These are phyloP conservation scores for Anguilla japonica DNA, from an alignment of 2,113 vertebrate genomes.

Conservation along the genomic window DNA sequence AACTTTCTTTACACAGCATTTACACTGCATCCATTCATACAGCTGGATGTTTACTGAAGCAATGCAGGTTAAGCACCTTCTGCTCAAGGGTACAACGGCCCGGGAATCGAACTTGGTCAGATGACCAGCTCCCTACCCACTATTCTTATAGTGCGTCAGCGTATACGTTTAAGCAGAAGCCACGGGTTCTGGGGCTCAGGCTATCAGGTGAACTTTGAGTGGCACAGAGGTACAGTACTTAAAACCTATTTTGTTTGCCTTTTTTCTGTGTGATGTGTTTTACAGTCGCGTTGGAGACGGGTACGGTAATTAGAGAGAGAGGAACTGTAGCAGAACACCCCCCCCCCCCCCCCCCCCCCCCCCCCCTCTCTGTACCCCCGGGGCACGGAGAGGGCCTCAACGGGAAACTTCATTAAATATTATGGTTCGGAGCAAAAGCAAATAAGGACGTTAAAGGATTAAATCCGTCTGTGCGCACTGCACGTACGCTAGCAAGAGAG, in stretches of 20 bases:
- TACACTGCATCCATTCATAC: too few relatives aligned
- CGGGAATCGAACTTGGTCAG: too few relatives aligned
- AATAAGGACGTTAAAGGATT: neutral
- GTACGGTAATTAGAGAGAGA: neutral
- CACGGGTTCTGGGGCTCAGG: too few relatives aligned
- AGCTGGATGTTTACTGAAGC: too few relatives aligned
- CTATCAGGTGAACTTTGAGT: neutral
- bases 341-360: neutral
- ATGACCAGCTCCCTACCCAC: too few relatives aligned
- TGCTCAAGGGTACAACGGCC: too few relatives aligned
- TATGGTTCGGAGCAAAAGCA: neutral
- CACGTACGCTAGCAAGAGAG: neutral
- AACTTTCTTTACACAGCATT: too few relatives aligned
- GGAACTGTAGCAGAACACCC: neutral
- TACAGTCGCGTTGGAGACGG: neutral
- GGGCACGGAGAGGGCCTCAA: neutral
- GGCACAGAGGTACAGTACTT: neutral
- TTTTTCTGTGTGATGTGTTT: neutral
- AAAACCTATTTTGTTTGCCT: neutral
- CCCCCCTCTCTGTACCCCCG: neutral
- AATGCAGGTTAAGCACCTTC: too few relatives aligned
- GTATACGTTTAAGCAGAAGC: too few relatives aligned
- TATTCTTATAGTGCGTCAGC: too few relatives aligned
- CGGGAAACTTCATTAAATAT: neutral
- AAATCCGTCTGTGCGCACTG: neutral